Conservation (phyloP, 2,113 vertebrate genomes). For the Misgurnus mizolepis region DNA sequence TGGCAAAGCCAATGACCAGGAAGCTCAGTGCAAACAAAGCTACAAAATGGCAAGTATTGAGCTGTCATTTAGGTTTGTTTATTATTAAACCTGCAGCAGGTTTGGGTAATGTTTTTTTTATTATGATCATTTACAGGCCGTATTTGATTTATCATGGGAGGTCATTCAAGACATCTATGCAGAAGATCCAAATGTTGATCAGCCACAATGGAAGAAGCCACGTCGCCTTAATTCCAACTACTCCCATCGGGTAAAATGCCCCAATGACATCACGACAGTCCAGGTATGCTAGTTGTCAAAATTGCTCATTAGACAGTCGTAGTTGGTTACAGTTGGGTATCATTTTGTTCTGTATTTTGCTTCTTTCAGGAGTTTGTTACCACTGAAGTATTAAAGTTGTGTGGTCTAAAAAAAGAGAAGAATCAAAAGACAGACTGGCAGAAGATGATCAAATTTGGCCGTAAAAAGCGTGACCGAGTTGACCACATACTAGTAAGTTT, state of each 20-base stretch:
- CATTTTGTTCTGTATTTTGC: background rate
- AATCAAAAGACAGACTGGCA: conserved; percentile 96
- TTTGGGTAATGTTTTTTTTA: background rate
- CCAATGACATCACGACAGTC: conserved; percentile 80
- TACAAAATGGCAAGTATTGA: conserved; percentile 82
- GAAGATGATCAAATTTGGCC: conserved; percentile 98
- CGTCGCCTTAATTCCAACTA: conserved; percentile 79
- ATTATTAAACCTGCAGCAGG: background rate
- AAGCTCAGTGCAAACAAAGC: conserved; percentile 79
- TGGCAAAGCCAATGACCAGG: conserved; percentile 72
- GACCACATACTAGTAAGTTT: conserved; percentile 92
- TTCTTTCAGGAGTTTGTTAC: conserved; percentile 83
- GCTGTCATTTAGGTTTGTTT: background rate
- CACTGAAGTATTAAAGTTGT: conserved; percentile 87
- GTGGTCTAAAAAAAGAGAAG: conserved; percentile 84
- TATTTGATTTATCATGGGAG: conserved; percentile 94
- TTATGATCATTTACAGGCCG: conserved; percentile 73
- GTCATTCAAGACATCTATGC: conserved; percentile 92
- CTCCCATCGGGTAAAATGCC: conserved; percentile 82
- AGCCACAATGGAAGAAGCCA: conserved; percentile 91
- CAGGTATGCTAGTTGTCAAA: conserved; percentile 77
- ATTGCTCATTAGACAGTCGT: background rate
- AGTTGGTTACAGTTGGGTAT: background rate
- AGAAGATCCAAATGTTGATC: conserved; percentile 86
- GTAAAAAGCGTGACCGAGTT: conserved; percentile 94